phyloP scores from a whole-genome alignment of 2,113 vertebrate genomes.

The Protobothrops flavoviridis region DNA sequence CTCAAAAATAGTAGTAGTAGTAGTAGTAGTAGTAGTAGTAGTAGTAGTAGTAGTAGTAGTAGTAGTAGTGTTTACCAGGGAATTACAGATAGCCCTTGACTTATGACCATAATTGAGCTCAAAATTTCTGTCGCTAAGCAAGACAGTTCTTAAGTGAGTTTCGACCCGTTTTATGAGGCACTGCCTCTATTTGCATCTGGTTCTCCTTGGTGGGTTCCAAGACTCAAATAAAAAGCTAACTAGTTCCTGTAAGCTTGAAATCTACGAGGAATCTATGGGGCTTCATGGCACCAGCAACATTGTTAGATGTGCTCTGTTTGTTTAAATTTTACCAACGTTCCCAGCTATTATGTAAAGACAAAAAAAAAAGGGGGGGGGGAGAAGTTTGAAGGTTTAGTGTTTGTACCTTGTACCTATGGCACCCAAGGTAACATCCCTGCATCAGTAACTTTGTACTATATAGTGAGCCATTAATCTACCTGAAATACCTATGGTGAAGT shows the following conservation, averaged over 20 bases:
- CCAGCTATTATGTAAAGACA: slow-evolving; percentile 48
- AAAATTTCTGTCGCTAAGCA: background rate
- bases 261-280: background rate
- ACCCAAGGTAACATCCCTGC: slow-evolving; percentile 65
- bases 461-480: slow-evolving; percentile 81
- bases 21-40: background rate
- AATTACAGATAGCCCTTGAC: background rate
- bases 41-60: no score
- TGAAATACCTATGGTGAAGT: slow-evolving; percentile 78
- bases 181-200: background rate
- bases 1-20: background rate
- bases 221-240: background rate
- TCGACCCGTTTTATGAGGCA: background rate
- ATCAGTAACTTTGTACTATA: slow-evolving; percentile 61
- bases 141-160: background rate
- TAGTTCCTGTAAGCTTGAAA: background rate
- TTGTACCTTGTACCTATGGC: slow-evolving; percentile 75
- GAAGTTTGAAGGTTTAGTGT: slow-evolving; percentile 61
- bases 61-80: background rate
- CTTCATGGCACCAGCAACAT: background rate
- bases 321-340: slow-evolving; percentile 69
- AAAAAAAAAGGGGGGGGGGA: slow-evolving; percentile 66
- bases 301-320: accelerated
- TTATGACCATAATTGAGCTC: background rate
- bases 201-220: background rate